phyloP scores from a whole-genome alignment of 1,140 invertebrate species.

The Trialeurodes vaporariorum region DNA sequence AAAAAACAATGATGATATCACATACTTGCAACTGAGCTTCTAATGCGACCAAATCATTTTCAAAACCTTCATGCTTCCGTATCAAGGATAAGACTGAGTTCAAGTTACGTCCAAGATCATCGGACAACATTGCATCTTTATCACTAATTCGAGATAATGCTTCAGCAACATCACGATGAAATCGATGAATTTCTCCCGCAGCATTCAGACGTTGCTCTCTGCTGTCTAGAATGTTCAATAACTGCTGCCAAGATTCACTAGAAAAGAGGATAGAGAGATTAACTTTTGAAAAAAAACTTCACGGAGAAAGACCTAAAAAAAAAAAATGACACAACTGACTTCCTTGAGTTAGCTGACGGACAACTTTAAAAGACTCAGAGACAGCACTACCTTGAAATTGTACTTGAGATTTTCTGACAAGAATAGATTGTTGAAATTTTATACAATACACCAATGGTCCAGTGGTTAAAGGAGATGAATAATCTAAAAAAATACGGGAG shows the following conservation, averaged over 20 bases:
- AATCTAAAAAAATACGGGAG: too few species aligned
- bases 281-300: not conserved
- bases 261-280: not conserved
- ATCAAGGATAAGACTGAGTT: slow-evolving; percentile 74
- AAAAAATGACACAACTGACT: slow-evolving; percentile 41
- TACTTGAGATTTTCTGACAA: too few species aligned
- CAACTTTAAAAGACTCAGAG: too few species aligned
- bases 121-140: slow-evolving; percentile 69
- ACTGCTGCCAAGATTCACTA: slow-evolving; percentile 67
- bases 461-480: too few species aligned
- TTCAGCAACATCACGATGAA: slow-evolving; percentile 92
- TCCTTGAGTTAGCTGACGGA: not conserved
- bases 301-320: not conserved
- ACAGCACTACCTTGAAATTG: too few species aligned
- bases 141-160: slow-evolving; percentile 80
- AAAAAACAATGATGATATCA: too few species aligned
- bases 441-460: too few species aligned
- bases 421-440: too few species aligned
- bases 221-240: slow-evolving; percentile 73
- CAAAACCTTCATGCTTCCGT: slow-evolving; percentile 78
- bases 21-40: slow-evolving; percentile 79
- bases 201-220: slow-evolving; percentile 76
- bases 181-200: slow-evolving; percentile 90
- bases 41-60: slow-evolving; percentile 86
- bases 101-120: slow-evolving; percentile 74